phyloP scores from a whole-genome alignment of 2,113 vertebrate genomes.

The Sylvilagus bachmani region DNA sequence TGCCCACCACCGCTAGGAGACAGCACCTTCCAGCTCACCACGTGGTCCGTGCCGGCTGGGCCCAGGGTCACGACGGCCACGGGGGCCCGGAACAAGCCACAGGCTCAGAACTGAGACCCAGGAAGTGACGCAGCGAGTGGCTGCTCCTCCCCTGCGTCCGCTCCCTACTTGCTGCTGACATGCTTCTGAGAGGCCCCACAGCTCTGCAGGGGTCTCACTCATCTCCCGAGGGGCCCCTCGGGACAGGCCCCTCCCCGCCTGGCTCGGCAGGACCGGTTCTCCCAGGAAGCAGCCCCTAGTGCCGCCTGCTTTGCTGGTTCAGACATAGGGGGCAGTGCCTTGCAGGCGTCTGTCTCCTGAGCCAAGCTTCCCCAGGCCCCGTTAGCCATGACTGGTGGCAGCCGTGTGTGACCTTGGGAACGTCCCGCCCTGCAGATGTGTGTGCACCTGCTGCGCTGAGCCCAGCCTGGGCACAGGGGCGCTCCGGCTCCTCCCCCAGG shows the following conservation, averaged over 20 bases:
- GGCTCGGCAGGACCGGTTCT: background rate
- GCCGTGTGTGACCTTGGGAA: accelerated
- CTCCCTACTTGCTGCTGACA: background rate
- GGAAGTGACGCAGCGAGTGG: too few relatives aligned
- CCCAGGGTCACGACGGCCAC: background rate
- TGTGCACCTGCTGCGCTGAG: background rate
- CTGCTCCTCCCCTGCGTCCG: background rate
- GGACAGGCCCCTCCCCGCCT: background rate
- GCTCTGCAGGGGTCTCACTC: background rate
- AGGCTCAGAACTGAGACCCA: background rate
- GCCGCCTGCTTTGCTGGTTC: background rate
- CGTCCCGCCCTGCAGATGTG: background rate
- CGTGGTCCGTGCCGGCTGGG: background rate
- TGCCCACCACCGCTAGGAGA: background rate
- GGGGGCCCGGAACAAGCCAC: background rate
- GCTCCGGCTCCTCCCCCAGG: too few relatives aligned
- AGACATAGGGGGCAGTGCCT: background rate
- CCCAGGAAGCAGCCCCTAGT: background rate
- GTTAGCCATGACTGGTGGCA: background rate
- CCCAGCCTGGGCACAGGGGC: too few relatives aligned
- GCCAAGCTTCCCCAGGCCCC: background rate
- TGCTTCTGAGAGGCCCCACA: background rate
- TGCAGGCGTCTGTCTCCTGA: background rate
- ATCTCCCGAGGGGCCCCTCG: background rate
- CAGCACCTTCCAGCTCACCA: accelerated